Base-by-base conservation (phyloP, 2,797 vertebrate species). In the Scarus forsteni region DNA sequence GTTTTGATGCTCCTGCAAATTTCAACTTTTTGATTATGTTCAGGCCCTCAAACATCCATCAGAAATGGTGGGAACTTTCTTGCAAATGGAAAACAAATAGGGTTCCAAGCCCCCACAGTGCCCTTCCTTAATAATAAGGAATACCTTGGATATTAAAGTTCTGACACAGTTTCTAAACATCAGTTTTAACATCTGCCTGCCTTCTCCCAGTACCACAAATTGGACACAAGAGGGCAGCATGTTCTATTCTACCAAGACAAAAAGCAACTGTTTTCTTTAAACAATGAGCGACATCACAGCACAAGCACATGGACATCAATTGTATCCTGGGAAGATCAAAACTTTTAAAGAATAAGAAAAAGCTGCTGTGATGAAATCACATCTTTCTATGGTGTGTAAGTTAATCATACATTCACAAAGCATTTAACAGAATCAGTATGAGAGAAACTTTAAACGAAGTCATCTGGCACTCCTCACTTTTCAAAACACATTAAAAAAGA, bases 151-250 rank as follows among this genome's bases (percentile, higher is more conserved):
- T 27, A 27, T 27, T 27, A 27, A 27, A 4, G 27, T 27, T 27
- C 27, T 27, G 27, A 27, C 27, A 27, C 27, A 2, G 27, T 27
- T 27, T 27, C 27, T 27, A 27, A 27, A 27, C 27, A 64, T 18
- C 35, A 5, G 3, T 16, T 14, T 54, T 0, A 27, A 19, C 3
- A 51, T 43, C n/a, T 13, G 0, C 7, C 14, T 5, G n/a, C 40
- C 27, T 12, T 0, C 7, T 39, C 62, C 19, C 16, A 38, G 35
- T 43, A 51, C 5, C 39, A 35, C 50, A 5, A 0, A 8, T 42
- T 14, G 2, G 75, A 58, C 85, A 82, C 78, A 58, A 6, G 82
- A 57, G 59, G 84, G 84, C 80, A 82, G 84, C 56, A 80, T 44
- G 39, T 34, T 52, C 56, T 43, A 52, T 49, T 11, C 3, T 19